Base-by-base conservation (phyloP, 1,140 invertebrate genomes). In the Penaeus japonicus region DNA sequence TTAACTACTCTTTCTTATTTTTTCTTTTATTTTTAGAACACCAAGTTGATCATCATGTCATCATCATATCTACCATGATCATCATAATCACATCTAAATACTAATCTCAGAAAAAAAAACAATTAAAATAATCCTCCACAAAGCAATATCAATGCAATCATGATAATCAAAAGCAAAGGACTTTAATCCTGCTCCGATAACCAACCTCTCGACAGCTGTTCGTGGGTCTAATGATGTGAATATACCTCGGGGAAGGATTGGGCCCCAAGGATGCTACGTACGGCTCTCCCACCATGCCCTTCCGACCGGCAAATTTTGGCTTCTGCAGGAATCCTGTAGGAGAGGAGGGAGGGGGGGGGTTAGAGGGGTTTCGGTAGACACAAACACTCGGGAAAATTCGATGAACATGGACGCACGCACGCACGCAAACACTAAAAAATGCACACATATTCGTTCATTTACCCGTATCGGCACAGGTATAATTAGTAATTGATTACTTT, bases 261-360 rank as follows among this genome's bases (percentile, higher is more conserved):
- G 87, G 87, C 5, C 87, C 87, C 17, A 88, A 70, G 4, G 87
- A 88, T 4, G 79, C 80, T 24, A 88, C 87, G 80, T 88, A 88
- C 4, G 87, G 87, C 65, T 88, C 87, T n/a, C 87, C 87, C 0
- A 88, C 80, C 87, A 75, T 27, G 27, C 87, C 80, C 17, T 54
- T 65, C 30, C 81, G 65, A 12, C 80, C 70, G 10, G 22, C 20
- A 24, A 55, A 75, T 53, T n/a, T 53, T 1, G 78, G 47, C 47
- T 47, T 54, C 70, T 54, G 47, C 24, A 83, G 80, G 73, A 83
- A 88, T 39, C 78, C 87, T 88, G 53, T 27, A 78, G 24, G 30
- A 59, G 55, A 85, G 18, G n/a, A 30, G 30, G 15, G 80, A 65
- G 1, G 62, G 32, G 22, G 27, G 32, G 32, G 17, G 4, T 2